Percentiles rank a stretch among this genome's conserved stretches.
These are phyloP conservation scores for Siderastrea siderea DNA, from an alignment of 92 coral and sea anemone species.

Conservation along the genomic window DNA sequence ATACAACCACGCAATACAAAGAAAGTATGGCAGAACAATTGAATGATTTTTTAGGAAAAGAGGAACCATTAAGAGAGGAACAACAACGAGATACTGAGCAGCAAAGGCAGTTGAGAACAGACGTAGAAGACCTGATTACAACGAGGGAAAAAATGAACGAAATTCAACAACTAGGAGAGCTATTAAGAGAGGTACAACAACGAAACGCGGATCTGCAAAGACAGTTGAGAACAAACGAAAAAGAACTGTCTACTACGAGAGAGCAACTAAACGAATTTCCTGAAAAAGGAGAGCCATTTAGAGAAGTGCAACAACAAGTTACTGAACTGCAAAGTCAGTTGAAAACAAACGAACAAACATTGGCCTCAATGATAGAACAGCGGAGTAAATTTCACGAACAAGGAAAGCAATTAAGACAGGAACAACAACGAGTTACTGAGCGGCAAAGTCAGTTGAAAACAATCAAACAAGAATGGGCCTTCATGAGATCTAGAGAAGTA, in stretches of 20 bases:
- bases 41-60: not conserved
- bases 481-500: not conserved
- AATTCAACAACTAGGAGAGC: not conserved
- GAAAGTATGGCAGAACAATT: not conserved
- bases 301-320: not conserved
- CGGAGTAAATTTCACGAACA: not conserved
- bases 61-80: not conserved
- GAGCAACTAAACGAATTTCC: not conserved
- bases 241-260: not conserved
- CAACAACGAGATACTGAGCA: not conserved
- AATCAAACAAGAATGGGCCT: not conserved
- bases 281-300: not conserved
- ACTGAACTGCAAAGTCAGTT: constrained; percentile 2
- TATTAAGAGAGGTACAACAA: not conserved
- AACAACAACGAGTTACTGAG: not conserved
- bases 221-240: not conserved
- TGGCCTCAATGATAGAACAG: not conserved
- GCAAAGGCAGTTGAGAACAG: not conserved
- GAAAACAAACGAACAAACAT: not conserved
- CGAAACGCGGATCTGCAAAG: not conserved
- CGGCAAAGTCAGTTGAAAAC: not conserved
- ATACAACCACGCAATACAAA: no score
- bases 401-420: not conserved
- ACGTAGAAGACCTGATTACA: not conserved
- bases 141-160: not conserved